Evolutionary conservation across 2,113 vertebrate genomes (phyloP).

Genomic region (Lophochroa leadbeateri): DNA sequence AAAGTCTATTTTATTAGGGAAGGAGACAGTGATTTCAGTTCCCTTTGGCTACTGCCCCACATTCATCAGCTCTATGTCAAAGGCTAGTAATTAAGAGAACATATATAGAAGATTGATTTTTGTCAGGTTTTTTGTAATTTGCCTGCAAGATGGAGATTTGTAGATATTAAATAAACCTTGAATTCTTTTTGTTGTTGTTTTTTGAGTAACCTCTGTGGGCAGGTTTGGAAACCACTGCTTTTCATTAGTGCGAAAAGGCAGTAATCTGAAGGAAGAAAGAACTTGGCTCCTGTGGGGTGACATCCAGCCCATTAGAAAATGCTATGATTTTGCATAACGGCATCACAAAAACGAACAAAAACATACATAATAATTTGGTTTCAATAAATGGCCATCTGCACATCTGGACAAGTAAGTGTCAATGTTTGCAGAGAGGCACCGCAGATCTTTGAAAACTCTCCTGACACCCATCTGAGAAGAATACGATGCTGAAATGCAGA

Average conservation of each 20-base stretch:
- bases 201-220: background rate
- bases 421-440: background rate
- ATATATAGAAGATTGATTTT: background rate
- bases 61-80: background rate
- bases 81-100: background rate
- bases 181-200: background rate
- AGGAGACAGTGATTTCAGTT: background rate
- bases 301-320: background rate
- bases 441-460: background rate
- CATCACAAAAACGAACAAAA: background rate
- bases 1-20: background rate
- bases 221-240: background rate
- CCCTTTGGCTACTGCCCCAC: background rate
- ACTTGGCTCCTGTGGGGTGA: background rate
- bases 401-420: background rate
- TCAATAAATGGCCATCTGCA: background rate
- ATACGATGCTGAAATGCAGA: background rate
- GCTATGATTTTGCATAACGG: background rate
- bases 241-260: background rate
- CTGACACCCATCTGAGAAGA: background rate
- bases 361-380: background rate
- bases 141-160: background rate
- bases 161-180: background rate
- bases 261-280: background rate
- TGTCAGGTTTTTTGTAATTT: background rate